Base-by-base conservation (phyloP, 2,113 vertebrate species). In the Sphyrna mokarran region DNA sequence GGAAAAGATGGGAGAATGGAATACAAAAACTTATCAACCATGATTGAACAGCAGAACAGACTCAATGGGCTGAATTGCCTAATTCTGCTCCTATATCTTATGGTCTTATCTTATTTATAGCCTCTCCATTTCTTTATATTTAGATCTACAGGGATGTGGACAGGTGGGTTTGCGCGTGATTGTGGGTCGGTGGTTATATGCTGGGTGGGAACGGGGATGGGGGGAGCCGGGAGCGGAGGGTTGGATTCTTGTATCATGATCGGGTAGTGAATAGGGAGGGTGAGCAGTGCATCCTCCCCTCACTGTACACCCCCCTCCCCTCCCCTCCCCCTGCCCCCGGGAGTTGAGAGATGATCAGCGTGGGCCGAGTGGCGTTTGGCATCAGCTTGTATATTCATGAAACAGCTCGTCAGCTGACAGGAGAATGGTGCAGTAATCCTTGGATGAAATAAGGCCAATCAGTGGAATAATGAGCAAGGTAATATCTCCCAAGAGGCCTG, bases 401-500 rank as follows among this genome's bases (percentile, higher is more conserved):
- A 98, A 98, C 97, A 96, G 97, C 98, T 98, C 98, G 98, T 98
- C 98, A 98, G 98, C 98, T 98, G 98, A 98, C 98, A 98, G 97
- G 97, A 98, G 98, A 98, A 98, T 98, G 98, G 98, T 98, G 98
- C 98, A 98, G 98, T 98, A 98, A 98, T 98, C 98, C 98, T 98
- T 98, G 98, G 98, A 98, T 98, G 98, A 98, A 98, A 98, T 98
- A 98, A 98, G 98, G 98, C 98, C 98, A 98, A 98, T 98, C 98
- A 98, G 98, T 98, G 97, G 97, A 98, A 98, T 98, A 98, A 98
- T 98, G 98, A 98, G 98, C 97, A 98, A 98, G 98, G 98, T 98
- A 98, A 98, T 98, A 98, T 98, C 98, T 98, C 98, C 98, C 98
- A 97, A 98, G 98, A 98, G 98, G 97, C 97, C 97, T 97, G 97